Evolutionary conservation across 2,797 vertebrate genomes (phyloP).

Genomic region (Argya squamiceps): DNA sequence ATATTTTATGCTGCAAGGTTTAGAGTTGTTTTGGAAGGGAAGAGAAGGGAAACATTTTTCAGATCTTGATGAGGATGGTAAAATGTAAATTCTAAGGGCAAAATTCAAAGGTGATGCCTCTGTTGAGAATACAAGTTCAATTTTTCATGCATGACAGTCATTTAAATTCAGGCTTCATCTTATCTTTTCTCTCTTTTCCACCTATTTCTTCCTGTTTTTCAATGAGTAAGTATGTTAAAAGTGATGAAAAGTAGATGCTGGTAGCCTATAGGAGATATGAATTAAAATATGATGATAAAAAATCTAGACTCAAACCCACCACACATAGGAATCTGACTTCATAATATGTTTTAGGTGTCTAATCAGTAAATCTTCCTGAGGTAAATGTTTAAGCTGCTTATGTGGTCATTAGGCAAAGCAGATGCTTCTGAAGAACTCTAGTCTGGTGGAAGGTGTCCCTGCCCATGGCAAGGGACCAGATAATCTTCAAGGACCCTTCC

Average conservation of each 20-base stretch:
- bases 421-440: not conserved
- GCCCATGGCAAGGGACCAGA: not conserved
- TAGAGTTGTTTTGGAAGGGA: constrained; percentile 38
- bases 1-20: constrained; percentile 61
- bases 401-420: not conserved
- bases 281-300: not conserved
- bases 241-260: not conserved
- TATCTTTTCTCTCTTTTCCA: not conserved
- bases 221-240: not conserved
- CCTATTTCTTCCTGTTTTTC: not conserved
- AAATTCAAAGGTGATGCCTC: constrained; percentile 45
- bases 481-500: not conserved
- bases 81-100: constrained; percentile 56
- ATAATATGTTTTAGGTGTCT: not conserved
- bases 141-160: constrained; percentile 8
- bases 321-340: not conserved
- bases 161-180: constrained; percentile 32
- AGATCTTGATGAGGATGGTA: constrained; percentile 40
- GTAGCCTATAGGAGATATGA: not conserved
- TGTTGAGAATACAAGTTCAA: not conserved
- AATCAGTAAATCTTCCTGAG: not conserved
- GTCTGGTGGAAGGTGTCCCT: not conserved
- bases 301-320: not conserved
- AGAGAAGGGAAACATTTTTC: not conserved
- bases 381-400: not conserved